phyloP scores from a whole-genome alignment of 2,113 vertebrate genomes.

The Chlorodrepanis virens region DNA sequence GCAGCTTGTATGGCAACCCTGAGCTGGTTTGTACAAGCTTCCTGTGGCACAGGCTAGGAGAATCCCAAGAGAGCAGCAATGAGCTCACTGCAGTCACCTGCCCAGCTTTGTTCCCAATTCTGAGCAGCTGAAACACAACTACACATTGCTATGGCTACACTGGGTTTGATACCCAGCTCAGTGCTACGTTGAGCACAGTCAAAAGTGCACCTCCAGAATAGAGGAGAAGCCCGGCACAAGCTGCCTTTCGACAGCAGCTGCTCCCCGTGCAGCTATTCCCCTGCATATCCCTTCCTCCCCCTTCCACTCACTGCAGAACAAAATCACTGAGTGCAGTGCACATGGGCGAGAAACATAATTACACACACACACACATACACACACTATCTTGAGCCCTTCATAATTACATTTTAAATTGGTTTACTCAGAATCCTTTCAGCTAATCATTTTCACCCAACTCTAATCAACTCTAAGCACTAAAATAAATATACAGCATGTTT shows the following conservation, averaged over 20 bases:
- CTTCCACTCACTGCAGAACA: not conserved
- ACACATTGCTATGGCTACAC: not conserved
- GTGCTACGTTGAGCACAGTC: not conserved
- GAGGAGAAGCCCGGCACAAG: not conserved
- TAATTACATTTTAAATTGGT: constrained; percentile 50
- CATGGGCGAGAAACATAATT: constrained; percentile 51
- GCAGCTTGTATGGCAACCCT: not conserved
- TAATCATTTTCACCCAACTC: constrained; percentile 20
- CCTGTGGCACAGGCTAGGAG: not conserved
- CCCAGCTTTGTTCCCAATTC: not conserved
- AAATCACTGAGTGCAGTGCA: not conserved
- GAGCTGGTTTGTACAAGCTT: not conserved
- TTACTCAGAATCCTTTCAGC: constrained; percentile 31
- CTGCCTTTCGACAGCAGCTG: not conserved
- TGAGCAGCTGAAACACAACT: not conserved
- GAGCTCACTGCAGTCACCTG: not conserved
- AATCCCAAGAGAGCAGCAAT: not conserved
- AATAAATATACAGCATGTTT: constrained; percentile 32
- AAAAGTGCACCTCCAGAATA: not conserved
- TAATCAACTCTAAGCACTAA: constrained; percentile 4
- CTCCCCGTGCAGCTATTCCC: not conserved
- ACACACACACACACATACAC: not conserved
- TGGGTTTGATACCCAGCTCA: not conserved
- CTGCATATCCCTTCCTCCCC: not conserved
- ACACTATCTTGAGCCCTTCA: constrained; percentile 25